Percentiles rank a stretch among this genome's conserved stretches.
Evolutionary conservation across 2,113 vertebrate genomes (phyloP).

Genomic region (Ochotona princeps): DNA sequence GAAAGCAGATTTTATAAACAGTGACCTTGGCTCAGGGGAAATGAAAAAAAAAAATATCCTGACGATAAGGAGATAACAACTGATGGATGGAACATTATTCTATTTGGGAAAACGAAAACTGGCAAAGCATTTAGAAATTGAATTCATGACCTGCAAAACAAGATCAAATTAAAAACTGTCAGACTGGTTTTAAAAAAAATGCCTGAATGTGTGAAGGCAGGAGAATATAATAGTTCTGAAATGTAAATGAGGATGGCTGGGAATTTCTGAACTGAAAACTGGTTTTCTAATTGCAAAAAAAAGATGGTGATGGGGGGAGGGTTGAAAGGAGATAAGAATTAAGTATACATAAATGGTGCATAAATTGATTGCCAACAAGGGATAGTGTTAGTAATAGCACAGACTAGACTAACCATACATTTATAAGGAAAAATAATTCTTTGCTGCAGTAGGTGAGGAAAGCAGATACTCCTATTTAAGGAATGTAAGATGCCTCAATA

Average conservation of each 20-base stretch:
- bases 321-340: not conserved
- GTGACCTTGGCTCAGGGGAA: slow-evolving; percentile 70
- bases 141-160: slow-evolving; percentile 77
- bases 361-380: not conserved
- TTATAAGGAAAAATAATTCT: not conserved
- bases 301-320: not conserved
- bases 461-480: not conserved
- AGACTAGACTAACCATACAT: not conserved
- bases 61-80: slow-evolving; percentile 74
- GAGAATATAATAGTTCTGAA: slow-evolving; percentile 59
- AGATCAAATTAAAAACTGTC: slow-evolving; percentile 78
- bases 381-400: not conserved
- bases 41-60: slow-evolving; percentile 39
- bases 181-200: slow-evolving; percentile 50
- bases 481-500: not conserved
- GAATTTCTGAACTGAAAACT: slow-evolving; percentile 45
- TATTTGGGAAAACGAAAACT: slow-evolving; percentile 70
- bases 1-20: slow-evolving; percentile 71
- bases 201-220: slow-evolving; percentile 45
- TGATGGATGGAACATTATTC: slow-evolving; percentile 67
- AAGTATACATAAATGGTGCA: not conserved
- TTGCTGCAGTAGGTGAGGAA: not conserved
- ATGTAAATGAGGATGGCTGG: slow-evolving; percentile 66
- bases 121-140: slow-evolving; percentile 72
- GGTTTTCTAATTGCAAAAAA: not conserved